Base-by-base conservation (phyloP, 2,797 vertebrate genomes). In the Microctenopoma steveboyesi region DNA sequence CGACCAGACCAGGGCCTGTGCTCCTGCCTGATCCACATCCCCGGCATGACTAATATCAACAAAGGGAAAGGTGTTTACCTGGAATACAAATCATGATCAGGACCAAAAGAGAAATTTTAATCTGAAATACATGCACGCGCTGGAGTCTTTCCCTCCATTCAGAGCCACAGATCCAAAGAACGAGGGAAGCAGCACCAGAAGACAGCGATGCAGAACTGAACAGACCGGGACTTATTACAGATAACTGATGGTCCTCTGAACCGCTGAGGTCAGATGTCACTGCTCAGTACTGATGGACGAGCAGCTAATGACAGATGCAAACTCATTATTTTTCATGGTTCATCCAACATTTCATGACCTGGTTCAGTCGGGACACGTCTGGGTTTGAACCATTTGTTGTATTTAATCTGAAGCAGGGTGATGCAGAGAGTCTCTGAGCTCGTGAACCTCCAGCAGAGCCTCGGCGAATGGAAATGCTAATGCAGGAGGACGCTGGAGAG, bases 31-130 rank as follows among this genome's bases (percentile, higher is more conserved):
- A 42, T 27, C 40, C 30, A 12, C 60, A 27, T 43, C 49, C 49
- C 43, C 43, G 11, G 28, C 39, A 30, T 33, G 53, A 13, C 46
- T 7, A 9, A 56, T 33, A 48, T 52, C 53, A 54, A 54, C 39
- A 35, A 15, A 52, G n/a, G 39, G 35, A 1, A 30, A 51, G 7
- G 33, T 7, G 15, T 27, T 43, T 18, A 53, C 16, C 10, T 4
- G 10, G n/a, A 74, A 72, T 63, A 57, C 53, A 64, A 56, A 76
- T 33, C 0, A 2, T 2, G 30, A 60, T 4, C 3, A 14, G 16
- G 53, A 61, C 3, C 27, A 59, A 50, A 52, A 51, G 39, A 2
- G 14, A 30, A 40, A 22, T 37, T 37, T 37, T 37, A 37, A 37
- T 7, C 7, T 37, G 6, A 37, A 37, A 37, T 7, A 37, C 2